Evolutionary conservation across 2,113 vertebrate species (phyloP).

Genomic region (Pseudorasbora parva): DNA sequence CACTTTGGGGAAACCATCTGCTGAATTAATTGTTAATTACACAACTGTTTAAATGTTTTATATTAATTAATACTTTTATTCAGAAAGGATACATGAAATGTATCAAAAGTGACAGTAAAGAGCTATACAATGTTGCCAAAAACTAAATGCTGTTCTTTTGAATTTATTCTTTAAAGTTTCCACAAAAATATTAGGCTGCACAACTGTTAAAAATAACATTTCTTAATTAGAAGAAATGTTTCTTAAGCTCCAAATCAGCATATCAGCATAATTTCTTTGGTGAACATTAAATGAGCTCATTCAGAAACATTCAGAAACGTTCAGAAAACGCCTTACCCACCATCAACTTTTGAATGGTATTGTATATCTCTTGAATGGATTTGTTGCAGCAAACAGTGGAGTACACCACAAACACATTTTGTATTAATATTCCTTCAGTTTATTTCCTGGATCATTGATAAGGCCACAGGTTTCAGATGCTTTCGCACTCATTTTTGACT

Average conservation of each 20-base stretch:
- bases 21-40: background rate
- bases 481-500: background rate
- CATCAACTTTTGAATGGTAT: background rate
- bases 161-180: too few species aligned
- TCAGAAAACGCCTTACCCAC: background rate
- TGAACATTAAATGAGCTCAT: background rate
- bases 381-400: background rate
- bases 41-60: background rate
- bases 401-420: background rate
- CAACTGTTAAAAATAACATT: too few species aligned
- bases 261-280: background rate
- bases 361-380: background rate
- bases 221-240: too few species aligned
- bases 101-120: too few species aligned
- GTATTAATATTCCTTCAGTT: background rate
- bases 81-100: too few species aligned
- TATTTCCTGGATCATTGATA: slow-evolving; percentile 1
- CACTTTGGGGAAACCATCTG: background rate
- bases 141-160: too few species aligned
- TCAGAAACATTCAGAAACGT: background rate
- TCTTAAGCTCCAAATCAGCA: background rate
- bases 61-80: background rate
- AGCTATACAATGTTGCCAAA: too few species aligned
- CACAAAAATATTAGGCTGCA: too few species aligned
- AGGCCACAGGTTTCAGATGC: slow-evolving; percentile 7